Conservation (phyloP, 2,797 vertebrate species). For the Nannoperca obscura region DNA sequence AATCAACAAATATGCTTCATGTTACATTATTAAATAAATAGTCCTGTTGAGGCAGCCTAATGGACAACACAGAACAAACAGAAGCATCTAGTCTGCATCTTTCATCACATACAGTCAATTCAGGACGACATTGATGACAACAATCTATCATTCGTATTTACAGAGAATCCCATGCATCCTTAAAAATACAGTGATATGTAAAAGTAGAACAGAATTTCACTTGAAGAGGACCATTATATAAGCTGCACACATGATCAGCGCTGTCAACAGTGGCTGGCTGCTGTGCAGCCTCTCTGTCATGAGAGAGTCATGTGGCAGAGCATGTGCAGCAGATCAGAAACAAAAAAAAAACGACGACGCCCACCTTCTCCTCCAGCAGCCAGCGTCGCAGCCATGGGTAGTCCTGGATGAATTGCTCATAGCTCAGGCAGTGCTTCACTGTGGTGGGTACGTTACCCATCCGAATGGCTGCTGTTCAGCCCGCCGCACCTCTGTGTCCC, state of each 20-base stretch:
- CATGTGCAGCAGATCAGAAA: slow-evolving; percentile 71
- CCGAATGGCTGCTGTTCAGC: slow-evolving; percentile 55
- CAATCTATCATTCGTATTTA: neutral
- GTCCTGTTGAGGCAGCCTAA: neutral
- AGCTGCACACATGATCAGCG: slow-evolving; percentile 33
- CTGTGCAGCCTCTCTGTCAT: slow-evolving; percentile 51
- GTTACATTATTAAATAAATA: neutral
- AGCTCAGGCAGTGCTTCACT: slow-evolving; percentile 93
- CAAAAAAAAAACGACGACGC: slow-evolving; percentile 48
- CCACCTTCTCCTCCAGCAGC: slow-evolving; percentile 88
- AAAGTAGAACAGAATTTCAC: neutral
- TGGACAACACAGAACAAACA: neutral
- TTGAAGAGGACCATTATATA: slow-evolving; percentile 35
- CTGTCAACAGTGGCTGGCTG: slow-evolving; percentile 28
- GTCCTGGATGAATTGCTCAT: slow-evolving; percentile 89
- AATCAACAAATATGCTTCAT: neutral
- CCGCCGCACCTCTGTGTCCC: slow-evolving; percentile 34
- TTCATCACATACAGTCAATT: slow-evolving; percentile 5
- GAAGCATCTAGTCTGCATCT: neutral
- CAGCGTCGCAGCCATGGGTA: slow-evolving; percentile 87
- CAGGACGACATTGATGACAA: neutral
- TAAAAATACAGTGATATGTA: neutral
- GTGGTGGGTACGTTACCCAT: slow-evolving; percentile 92
- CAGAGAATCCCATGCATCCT: neutral
- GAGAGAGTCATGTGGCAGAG: slow-evolving; percentile 69